Percentiles rank a stretch among this genome's conserved stretches.
Conservation (phyloP, 2,797 vertebrate species). For the Sebastes dallii region DNA sequence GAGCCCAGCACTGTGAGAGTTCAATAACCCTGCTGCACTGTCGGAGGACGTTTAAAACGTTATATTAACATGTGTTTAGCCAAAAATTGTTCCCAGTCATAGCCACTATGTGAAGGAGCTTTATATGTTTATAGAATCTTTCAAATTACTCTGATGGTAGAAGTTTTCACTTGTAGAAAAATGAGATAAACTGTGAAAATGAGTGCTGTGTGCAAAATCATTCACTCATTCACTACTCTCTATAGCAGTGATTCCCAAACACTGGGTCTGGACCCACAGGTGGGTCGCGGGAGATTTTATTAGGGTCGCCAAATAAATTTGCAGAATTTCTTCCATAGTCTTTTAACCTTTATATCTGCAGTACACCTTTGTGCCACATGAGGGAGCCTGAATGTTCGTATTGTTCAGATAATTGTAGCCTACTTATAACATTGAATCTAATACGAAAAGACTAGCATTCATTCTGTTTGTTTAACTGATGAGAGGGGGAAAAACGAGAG, state of each 20-base stretch:
- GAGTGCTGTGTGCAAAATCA: neutral
- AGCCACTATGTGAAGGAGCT: neutral
- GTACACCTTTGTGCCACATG: no score
- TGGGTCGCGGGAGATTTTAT: no score
- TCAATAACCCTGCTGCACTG: constrained; percentile 30
- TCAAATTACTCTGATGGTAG: neutral
- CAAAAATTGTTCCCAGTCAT: neutral
- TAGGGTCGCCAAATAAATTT: no score
- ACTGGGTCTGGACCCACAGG: no score
- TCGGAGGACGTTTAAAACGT: constrained; percentile 18
- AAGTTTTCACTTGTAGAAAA: neutral
- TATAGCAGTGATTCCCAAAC: neutral
- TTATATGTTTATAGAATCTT: neutral
- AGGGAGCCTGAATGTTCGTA: no score
- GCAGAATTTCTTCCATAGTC: no score
- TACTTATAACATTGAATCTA: no score
- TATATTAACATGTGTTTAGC: neutral
- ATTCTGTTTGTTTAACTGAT: no score
- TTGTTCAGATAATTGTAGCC: no score
- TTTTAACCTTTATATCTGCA: no score
- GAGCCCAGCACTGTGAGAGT: constrained; percentile 44
- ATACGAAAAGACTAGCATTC: no score
- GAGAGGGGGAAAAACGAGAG: no score
- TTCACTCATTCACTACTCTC: neutral
- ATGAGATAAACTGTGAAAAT: neutral